Evolutionary conservation across 2,113 vertebrate species (phyloP), one percentile per base, ranked within the genome.

Genomic region (Cephalopholis sonnerati): DNA sequence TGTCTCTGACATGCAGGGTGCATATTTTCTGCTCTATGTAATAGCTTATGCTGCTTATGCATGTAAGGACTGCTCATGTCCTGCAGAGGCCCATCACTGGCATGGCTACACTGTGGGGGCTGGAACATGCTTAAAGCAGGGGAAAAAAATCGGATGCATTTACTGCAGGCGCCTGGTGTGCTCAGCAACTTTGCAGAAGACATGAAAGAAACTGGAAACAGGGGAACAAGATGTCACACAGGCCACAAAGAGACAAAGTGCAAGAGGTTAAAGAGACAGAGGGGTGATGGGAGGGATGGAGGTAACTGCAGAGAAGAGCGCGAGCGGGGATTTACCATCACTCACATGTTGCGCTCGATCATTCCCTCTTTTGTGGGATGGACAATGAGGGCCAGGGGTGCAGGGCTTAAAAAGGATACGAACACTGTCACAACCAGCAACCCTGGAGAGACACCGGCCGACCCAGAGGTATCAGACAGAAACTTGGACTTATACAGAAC

Each of bases 361-460:
- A 91, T 93, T 95, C 89, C 77, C 91, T 85, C 91, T 83, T 90
- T 95, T 94, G 91, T 94, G 63, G 82, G n/a, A 25, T 11, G 83
- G 88, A 96, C 91, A 91, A 95, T 93, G 83, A 80, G 74, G 73
- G 79, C 74, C 83, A 68, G 92, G 74, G 74, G 82, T 87, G n/a
- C 74, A 77, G 77, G 87, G 91, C 65, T 94, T 95, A 93, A 94
- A 96, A 95, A 91, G 90, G 85, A 91, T 72, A 81, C 57, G 77
- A 74, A 61, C 86, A 44, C 41, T 29, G 57, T 74, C 39, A 54
- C 57, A 46, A 81, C 59, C 79, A 92, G 84, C 78, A 69, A 79
- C 77, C 81, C 70, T 64, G 85, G 54, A 90, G 76, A 86, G 89
- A 92, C 82, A 89, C 18, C 74, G 17, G 70, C 83, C 80, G 64